Percentiles rank a stretch among this genome's conserved stretches.
Evolutionary conservation across 2,888 invertebrate species (phyloP).

Genomic region (Melinaea marsaeus): DNA sequence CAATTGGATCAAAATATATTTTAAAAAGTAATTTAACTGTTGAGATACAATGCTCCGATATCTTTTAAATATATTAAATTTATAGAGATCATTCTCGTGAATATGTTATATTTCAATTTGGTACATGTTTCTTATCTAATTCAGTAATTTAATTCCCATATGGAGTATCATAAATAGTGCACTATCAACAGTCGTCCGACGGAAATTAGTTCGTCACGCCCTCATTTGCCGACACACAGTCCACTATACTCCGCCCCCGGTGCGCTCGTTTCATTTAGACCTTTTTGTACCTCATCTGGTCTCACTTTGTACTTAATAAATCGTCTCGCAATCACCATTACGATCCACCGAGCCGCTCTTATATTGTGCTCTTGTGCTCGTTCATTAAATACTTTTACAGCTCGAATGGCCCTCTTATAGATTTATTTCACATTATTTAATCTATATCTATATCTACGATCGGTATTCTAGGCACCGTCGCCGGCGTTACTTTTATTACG

Average conservation of each 20-base stretch:
- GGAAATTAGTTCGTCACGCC: conserved; percentile 60
- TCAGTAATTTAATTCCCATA: conserved; percentile 13
- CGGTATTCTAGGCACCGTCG: not conserved
- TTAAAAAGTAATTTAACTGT: too few species aligned
- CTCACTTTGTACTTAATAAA: not conserved
- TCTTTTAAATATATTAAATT: too few species aligned
- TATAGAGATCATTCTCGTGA: too few species aligned
- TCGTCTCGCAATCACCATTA: too few species aligned
- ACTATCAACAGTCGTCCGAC: conserved; percentile 39
- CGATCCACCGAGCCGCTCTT: too few species aligned
- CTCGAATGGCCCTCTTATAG: too few species aligned
- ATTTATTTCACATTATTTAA: conserved; percentile 1
- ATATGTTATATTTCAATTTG: too few species aligned
- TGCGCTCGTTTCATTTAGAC: conserved; percentile 26
- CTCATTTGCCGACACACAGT: conserved; percentile 38
- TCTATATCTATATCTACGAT: conserved; percentile 2
- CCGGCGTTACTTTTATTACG: conserved; percentile 7
- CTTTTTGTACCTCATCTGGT: conserved; percentile 12
- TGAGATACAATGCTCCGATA: too few species aligned
- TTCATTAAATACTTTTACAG: too few species aligned
- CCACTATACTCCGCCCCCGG: conserved; percentile 30
- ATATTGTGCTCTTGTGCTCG: too few species aligned
- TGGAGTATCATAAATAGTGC: conserved; percentile 18
- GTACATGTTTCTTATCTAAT: too few species aligned
- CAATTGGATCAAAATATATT: too few species aligned